phyloP scores from a whole-genome alignment of 2,797 vertebrate species.

The Sternotherus odoratus region DNA sequence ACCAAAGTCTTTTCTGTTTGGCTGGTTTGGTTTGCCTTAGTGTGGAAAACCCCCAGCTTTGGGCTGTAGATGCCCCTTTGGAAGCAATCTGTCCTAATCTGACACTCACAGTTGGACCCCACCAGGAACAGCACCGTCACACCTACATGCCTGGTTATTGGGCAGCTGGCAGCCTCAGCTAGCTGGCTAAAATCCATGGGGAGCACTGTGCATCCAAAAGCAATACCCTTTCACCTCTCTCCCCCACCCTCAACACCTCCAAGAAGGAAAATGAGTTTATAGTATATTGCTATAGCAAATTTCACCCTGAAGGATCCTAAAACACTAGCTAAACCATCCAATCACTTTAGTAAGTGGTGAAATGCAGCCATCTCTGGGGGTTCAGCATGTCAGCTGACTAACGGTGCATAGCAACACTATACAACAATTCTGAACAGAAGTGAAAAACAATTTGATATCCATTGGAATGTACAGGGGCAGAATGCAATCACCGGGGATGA shows the following conservation, averaged over 20 bases:
- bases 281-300: not conserved
- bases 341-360: not conserved
- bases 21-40: too few relatives aligned
- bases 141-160: not conserved
- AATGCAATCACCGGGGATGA: not conserved
- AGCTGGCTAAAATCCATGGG: not conserved
- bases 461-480: not conserved
- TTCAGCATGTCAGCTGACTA: not conserved
- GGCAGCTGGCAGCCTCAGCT: not conserved
- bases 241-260: not conserved
- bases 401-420: not conserved
- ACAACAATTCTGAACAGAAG: not conserved
- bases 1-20: too few relatives aligned
- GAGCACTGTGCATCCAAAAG: not conserved
- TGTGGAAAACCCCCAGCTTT: too few relatives aligned
- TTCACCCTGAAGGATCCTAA: not conserved
- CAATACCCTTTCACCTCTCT: not conserved
- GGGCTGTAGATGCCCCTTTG: too few relatives aligned
- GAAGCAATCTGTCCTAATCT: too few relatives aligned
- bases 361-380: not conserved
- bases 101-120: too few relatives aligned
- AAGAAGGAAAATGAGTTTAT: not conserved
- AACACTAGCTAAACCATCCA: too few relatives aligned
- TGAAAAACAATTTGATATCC: not conserved
- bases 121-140: too few relatives aligned